These are phyloP conservation scores for Diarsia dahlii DNA, from an alignment of 2,888 invertebrate genomes.

Conservation along the genomic window DNA sequence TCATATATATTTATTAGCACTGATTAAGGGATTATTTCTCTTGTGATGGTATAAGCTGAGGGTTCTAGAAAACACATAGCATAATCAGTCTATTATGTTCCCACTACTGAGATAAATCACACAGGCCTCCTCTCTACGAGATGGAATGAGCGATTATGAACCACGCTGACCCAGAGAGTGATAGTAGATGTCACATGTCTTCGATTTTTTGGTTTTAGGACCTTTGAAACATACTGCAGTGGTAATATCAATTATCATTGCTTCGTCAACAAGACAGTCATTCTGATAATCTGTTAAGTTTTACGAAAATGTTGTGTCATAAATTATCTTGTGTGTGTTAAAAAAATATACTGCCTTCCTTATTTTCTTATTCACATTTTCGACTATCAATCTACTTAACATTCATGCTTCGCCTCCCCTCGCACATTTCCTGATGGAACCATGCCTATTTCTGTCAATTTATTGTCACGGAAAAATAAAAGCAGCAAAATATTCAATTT, in stretches of 20 bases:
- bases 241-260: background rate
- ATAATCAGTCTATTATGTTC: no score
- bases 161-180: no score
- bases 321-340: background rate
- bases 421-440: conserved; percentile 5
- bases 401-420: background rate
- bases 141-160: no score
- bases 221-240: background rate
- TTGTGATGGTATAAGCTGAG: background rate
- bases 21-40: no score
- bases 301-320: background rate
- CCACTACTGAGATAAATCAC: no score
- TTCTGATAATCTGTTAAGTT: background rate
- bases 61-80: no score
- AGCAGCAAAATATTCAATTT: conserved; percentile 28
- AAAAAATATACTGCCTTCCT: background rate
- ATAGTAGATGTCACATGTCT: no score
- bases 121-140: no score
- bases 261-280: background rate
- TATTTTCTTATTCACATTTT: background rate
- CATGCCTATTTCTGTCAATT: conserved; percentile 16
- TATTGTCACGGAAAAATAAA: conserved; percentile 33
- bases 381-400: background rate
- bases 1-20: background rate
- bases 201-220: no score